phyloP scores from a whole-genome alignment of 2,797 vertebrate species.

The Gambelia wislizenii region DNA sequence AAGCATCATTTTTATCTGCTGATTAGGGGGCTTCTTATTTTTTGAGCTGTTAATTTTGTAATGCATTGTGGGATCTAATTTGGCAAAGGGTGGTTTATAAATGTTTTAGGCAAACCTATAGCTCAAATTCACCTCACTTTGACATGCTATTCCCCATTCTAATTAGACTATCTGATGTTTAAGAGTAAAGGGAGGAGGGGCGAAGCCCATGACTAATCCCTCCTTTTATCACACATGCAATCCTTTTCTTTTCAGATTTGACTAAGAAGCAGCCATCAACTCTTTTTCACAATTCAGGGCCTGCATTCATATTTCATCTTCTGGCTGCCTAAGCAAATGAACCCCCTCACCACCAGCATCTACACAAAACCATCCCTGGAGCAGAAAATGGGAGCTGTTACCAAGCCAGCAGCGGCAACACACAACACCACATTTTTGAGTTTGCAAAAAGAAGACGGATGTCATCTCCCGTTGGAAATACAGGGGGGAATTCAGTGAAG shows the following conservation, averaged over 20 bases:
- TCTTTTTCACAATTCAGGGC: background rate
- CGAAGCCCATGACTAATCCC: background rate
- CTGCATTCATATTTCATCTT: background rate
- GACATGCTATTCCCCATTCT: too few species aligned
- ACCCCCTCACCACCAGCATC: background rate
- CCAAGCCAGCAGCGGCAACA: background rate
- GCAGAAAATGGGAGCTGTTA: conserved; percentile 24
- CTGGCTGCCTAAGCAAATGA: background rate
- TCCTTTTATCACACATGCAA: background rate
- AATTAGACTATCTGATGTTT: background rate
- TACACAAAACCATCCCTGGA: conserved; percentile 29
- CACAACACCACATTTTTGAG: background rate
- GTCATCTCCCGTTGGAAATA: conserved; percentile 9
- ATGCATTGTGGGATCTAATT: background rate
- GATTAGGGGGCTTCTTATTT: background rate
- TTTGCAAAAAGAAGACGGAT: conserved; percentile 11
- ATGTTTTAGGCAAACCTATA: background rate
- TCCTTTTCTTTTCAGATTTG: conserved; percentile 12
- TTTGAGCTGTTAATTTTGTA: background rate
- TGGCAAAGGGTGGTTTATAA: background rate
- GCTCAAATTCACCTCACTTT: background rate
- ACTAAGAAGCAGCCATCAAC: background rate
- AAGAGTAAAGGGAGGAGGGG: too few species aligned
- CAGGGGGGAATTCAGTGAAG: conserved; percentile 7
- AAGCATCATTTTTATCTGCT: background rate